Evolutionary conservation across 2,888 invertebrate species (phyloP).

Genomic region (Anoplius nigerrimus): DNA sequence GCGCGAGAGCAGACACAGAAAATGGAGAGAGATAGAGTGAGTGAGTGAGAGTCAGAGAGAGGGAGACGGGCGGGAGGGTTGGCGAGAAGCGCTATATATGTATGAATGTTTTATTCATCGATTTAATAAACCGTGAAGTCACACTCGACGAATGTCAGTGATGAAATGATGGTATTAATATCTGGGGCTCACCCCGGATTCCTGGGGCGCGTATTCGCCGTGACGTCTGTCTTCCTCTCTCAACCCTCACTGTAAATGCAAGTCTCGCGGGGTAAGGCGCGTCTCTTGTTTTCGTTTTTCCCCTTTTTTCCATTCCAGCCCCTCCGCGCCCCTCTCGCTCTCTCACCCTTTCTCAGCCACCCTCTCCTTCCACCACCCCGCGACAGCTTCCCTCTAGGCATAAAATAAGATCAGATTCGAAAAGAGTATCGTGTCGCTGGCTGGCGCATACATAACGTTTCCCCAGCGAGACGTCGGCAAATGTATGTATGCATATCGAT

Average conservation of each 20-base stretch:
- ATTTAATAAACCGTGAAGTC: slow-evolving; percentile 6
- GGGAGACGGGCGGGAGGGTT: neutral
- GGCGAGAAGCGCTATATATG: slow-evolving; percentile 3
- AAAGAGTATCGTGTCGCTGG: neutral
- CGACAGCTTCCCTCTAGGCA: neutral
- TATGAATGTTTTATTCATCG: neutral
- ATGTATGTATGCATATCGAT: slow-evolving; percentile 12
- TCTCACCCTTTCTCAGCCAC: neutral
- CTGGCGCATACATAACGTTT: neutral
- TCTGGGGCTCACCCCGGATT: neutral
- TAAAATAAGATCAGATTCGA: neutral
- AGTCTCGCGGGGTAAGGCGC: neutral
- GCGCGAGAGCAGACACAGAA: no score
- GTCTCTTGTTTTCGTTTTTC: neutral
- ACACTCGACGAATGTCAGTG: slow-evolving; percentile 1
- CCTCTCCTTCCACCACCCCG: neutral
- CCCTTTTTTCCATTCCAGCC: no score
- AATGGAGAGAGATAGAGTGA: slow-evolving; percentile 4
- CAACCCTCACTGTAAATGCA: neutral
- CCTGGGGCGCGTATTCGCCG: neutral
- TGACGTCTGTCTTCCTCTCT: neutral
- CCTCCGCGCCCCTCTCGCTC: no score
- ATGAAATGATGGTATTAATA: slow-evolving; percentile 6
- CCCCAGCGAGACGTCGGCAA: slow-evolving; percentile 23
- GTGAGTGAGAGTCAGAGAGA: neutral